phyloP scores from a whole-genome alignment of 92 coral and sea anemone genomes.

The Palythoa caribaeorum region DNA sequence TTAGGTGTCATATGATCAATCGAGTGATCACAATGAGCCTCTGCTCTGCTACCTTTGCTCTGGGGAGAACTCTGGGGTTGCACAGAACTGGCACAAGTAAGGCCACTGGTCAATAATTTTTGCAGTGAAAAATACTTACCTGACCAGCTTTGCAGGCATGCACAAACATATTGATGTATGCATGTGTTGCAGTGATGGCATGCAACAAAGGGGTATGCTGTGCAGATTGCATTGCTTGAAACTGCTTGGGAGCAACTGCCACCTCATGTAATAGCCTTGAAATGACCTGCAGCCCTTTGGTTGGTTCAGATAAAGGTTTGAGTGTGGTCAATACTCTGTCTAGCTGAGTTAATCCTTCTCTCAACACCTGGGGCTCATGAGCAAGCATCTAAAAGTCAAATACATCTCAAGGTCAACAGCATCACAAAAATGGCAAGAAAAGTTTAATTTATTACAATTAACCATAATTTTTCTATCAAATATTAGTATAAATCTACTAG shows the following conservation, averaged over 20 bases:
- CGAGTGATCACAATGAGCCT: too few relatives aligned
- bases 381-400: conserved; percentile 75
- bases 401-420: not conserved
- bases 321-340: conserved; percentile 74
- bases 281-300: conserved; percentile 72
- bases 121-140: conserved; percentile 52
- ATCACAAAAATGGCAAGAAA: not conserved
- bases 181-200: conserved; percentile 88
- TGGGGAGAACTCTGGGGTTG: too few relatives aligned
- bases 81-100: too few relatives aligned
- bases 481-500: too few relatives aligned
- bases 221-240: conserved; percentile 81
- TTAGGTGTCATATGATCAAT: too few relatives aligned
- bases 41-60: too few relatives aligned
- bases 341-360: conserved; percentile 85
- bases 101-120: not conserved
- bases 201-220: conserved; percentile 94
- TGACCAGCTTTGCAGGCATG: conserved; percentile 90
- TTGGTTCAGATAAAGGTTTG: conserved; percentile 64
- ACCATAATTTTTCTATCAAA: too few relatives aligned
- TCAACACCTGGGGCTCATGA: conserved; percentile 93
- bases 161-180: conserved; percentile 96
- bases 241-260: conserved; percentile 80
- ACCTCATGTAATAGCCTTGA: conserved; percentile 87
- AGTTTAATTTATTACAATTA: too few relatives aligned